Percentiles rank a stretch among this genome's conserved stretches.
phyloP scores from a whole-genome alignment of 2,797 vertebrate species.

The Glossophaga mutica region DNA sequence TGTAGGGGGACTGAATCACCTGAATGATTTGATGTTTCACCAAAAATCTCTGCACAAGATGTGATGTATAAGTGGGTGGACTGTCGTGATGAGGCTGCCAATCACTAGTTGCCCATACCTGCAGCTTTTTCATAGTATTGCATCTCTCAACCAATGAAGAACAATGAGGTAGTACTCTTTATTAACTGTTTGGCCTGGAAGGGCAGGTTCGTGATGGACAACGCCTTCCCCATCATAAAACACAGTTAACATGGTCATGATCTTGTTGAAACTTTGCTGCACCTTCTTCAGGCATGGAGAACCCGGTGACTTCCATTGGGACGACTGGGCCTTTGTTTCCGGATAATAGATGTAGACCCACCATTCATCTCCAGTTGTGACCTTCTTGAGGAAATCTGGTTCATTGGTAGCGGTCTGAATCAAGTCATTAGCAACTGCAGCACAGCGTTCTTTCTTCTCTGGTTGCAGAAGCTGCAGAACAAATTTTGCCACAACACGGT shows the following conservation, averaged over 20 bases:
- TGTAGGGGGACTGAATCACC: background rate
- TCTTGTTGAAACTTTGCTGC: background rate
- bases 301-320: background rate
- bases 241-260: background rate
- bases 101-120: background rate
- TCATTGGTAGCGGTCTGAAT: background rate
- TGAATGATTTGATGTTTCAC: background rate
- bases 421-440: background rate
- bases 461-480: background rate
- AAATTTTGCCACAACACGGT: background rate
- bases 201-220: background rate
- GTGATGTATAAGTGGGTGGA: background rate
- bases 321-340: background rate
- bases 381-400: background rate
- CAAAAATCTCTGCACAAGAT: too few species aligned
- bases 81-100: background rate
- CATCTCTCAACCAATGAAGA: background rate
- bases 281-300: background rate
- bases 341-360: background rate
- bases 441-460: background rate
- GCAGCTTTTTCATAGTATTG: background rate
- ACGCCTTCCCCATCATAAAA: background rate
- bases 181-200: background rate
- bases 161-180: background rate
- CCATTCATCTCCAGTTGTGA: background rate